These are phyloP conservation scores for Melanchra persicariae DNA, from an alignment of 2,888 invertebrate species.

Conservation along the genomic window DNA sequence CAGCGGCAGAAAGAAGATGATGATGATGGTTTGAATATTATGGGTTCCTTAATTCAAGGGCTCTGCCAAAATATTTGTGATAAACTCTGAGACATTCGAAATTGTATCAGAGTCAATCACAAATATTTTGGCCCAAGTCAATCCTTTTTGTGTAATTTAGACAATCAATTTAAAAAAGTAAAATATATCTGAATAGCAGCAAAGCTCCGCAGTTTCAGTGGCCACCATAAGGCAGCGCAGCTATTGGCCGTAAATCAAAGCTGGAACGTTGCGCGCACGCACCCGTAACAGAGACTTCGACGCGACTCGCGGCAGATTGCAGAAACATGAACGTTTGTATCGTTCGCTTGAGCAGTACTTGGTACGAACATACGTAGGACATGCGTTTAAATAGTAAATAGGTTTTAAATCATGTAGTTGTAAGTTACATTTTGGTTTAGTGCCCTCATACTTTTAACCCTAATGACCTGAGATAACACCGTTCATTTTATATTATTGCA, in stretches of 20 bases:
- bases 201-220: conserved; percentile 52
- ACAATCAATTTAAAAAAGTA: too few relatives aligned
- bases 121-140: too few relatives aligned
- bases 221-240: conserved; percentile 41
- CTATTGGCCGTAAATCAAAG: conserved; percentile 70
- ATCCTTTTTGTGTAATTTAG: too few relatives aligned
- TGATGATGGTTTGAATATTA: too few relatives aligned
- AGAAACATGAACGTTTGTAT: conserved; percentile 50
- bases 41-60: too few relatives aligned
- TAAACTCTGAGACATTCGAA: too few relatives aligned
- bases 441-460: background rate
- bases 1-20: too few relatives aligned
- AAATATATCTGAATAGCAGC: too few relatives aligned
- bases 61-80: too few relatives aligned
- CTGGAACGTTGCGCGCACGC: conserved; percentile 65
- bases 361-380: background rate
- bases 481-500: background rate
- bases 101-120: too few relatives aligned
- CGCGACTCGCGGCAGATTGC: conserved; percentile 52
- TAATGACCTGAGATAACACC: background rate
- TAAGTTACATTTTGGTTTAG: background rate
- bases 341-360: conserved; percentile 4
- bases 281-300: conserved; percentile 60
- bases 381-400: background rate
- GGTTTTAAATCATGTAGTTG: background rate